Percentiles rank a stretch among this genome's conserved stretches.
Conservation (phyloP, 2,888 invertebrate genomes). For the Myopa tessellatipennis region DNA sequence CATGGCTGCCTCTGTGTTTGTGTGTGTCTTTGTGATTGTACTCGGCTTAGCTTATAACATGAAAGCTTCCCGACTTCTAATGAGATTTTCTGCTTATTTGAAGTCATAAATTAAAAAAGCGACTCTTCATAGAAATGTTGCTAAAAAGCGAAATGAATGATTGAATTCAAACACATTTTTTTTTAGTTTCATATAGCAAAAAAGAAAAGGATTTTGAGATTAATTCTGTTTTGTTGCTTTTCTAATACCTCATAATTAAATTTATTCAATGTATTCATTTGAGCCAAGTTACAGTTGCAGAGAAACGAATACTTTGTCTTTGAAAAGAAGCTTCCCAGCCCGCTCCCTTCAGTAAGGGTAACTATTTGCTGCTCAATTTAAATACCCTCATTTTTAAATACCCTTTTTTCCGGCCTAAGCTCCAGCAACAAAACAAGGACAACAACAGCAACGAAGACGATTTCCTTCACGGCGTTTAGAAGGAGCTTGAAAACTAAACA, state of each 20-base stretch:
- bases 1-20: background rate
- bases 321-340: too few species aligned
- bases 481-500: too few species aligned
- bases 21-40: constrained; percentile 3
- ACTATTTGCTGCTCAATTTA: too few species aligned
- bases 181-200: background rate
- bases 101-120: constrained; percentile 25
- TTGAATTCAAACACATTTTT: background rate
- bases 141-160: background rate
- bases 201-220: background rate
- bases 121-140: background rate
- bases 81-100: constrained; percentile 32
- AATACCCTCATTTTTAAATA: too few species aligned
- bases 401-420: too few species aligned
- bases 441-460: too few species aligned
- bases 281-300: background rate
- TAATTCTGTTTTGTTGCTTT: background rate
- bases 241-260: too few species aligned
- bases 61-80: constrained; percentile 13
- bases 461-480: too few species aligned
- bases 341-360: too few species aligned
- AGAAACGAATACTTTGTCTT: too few species aligned
- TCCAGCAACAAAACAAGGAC: too few species aligned
- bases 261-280: background rate
- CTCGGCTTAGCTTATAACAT: constrained; percentile 8